Evolutionary conservation across 1,140 invertebrate genomes (phyloP), one percentile per base, ranked within the genome.

Genomic region (Homarus americanus): DNA sequence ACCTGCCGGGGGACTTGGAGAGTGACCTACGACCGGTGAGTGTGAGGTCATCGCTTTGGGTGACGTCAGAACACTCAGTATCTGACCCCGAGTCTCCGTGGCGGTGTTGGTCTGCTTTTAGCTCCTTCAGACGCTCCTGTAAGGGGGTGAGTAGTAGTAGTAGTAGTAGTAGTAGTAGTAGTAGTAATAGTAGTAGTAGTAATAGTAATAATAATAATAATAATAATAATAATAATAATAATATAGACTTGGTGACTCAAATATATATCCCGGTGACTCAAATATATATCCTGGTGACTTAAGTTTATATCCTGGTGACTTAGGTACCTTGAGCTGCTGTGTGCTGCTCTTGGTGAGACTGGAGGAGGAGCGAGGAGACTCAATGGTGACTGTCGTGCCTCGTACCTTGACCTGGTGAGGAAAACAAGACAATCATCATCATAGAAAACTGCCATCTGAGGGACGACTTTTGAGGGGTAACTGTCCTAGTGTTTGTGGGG

Each of bases 271-370:
- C n/a, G n/a, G n/a, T n/a, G n/a, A n/a, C n/a, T n/a, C n/a, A n/a
- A n/a, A n/a, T n/a, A n/a, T n/a, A n/a, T n/a, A n/a, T n/a, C n/a
- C n/a, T n/a, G n/a, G n/a, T n/a, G n/a, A n/a, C n/a, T n/a, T n/a
- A n/a, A n/a, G n/a, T n/a, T n/a, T n/a, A n/a, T n/a, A n/a, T n/a
- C n/a, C n/a, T n/a, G n/a, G n/a, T n/a, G n/a, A n/a, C n/a, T n/a
- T n/a, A n/a, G 41, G n/a, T 24, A 75, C 84, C 84, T 86, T 86
- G 7, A 86, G 84, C 28, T 86, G 84, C 24, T 86, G 84, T 24
- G 84, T 86, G 44, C 84, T 86, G 49, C 69, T 75, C 73, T 86
- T 86, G 44, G 84, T 86, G 12, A 86, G 84, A 28, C 84, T 86
- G n/a, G 84, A 86, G 15, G 84, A 86, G 10, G 84, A 86, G 1